A percentile compares a stretch with the other conserved stretches of the same genome.
Evolutionary conservation across 2,888 invertebrate genomes (phyloP).

Genomic region (Myathropa florea): DNA sequence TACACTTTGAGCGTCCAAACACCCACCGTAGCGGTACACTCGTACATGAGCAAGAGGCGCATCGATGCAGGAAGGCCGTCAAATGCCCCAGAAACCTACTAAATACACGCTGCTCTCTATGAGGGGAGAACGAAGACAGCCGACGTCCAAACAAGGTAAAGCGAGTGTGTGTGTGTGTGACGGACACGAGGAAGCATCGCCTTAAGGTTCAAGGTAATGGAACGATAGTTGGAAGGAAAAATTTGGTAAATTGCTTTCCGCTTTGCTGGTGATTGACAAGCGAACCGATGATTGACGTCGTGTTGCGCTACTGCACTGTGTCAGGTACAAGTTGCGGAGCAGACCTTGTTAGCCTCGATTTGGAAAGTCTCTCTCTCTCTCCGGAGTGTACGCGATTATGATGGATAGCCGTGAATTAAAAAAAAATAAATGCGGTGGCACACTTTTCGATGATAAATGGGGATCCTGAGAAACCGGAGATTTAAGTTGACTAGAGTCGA

Average conservation of each 20-base stretch:
- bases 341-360: background rate
- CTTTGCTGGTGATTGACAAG: constrained; percentile 12
- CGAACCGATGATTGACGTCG: background rate
- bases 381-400: background rate
- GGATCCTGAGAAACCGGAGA: background rate
- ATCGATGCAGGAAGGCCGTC: constrained; percentile 41
- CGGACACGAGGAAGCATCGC: background rate
- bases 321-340: background rate
- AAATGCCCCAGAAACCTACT: constrained; percentile 42
- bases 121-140: too few relatives aligned
- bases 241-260: constrained; percentile 4
- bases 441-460: background rate
- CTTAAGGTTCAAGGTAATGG: background rate
- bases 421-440: background rate
- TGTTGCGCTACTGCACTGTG: background rate
- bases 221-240: background rate
- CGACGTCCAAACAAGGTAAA: constrained; percentile 10
- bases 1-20: background rate
- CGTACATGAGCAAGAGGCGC: constrained; percentile 2
- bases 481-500: background rate
- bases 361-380: background rate
- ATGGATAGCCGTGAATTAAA: background rate
- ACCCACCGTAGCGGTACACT: constrained; percentile 28
- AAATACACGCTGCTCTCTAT: constrained; percentile 1
- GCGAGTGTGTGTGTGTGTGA: background rate